These are phyloP conservation scores for Oxycera nigricornis DNA, from an alignment of 2,888 invertebrate genomes.

Conservation along the genomic window DNA sequence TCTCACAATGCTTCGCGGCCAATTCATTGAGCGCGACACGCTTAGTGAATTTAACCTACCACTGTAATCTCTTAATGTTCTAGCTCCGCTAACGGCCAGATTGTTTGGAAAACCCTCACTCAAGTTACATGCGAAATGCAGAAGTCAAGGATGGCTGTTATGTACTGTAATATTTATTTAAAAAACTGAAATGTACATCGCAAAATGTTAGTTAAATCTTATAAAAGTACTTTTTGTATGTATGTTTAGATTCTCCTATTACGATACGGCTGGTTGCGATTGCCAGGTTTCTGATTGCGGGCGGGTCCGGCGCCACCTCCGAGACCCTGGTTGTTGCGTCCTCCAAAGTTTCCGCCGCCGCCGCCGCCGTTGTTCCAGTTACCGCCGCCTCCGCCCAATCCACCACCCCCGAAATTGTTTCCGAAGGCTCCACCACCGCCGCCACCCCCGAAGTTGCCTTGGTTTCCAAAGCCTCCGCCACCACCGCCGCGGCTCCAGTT, in stretches of 20 bases:
- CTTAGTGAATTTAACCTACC: constrained; percentile 22
- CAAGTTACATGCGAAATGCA: constrained; percentile 31
- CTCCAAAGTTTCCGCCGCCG: neutral
- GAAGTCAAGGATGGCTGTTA: constrained; percentile 32
- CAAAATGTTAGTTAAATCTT: constrained; percentile 36
- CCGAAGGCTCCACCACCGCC: constrained; percentile 49
- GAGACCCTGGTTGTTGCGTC: neutral
- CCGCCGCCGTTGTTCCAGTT: neutral
- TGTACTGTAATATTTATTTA: constrained; percentile 28
- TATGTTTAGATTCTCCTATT: constrained; percentile 33
- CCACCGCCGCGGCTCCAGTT: constrained; percentile 53
- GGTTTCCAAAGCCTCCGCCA: constrained; percentile 31
- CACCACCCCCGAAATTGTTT: neutral
- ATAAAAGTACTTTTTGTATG: constrained; percentile 27
- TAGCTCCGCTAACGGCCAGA: constrained; percentile 25
- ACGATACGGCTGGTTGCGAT: constrained; percentile 35
- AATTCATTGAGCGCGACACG: neutral
- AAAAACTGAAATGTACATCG: constrained; percentile 35
- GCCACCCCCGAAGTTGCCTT: constrained; percentile 51
- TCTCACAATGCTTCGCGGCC: neutral
- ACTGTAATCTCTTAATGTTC: constrained; percentile 1
- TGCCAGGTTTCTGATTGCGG: constrained; percentile 20
- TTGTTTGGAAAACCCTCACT: neutral
- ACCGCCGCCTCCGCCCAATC: neutral
- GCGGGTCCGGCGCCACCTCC: neutral